A percentile compares a stretch with the other conserved stretches of the same genome.
Evolutionary conservation across 2,888 invertebrate species (phyloP).

Genomic region (Chrysotoxum bicinctum): DNA sequence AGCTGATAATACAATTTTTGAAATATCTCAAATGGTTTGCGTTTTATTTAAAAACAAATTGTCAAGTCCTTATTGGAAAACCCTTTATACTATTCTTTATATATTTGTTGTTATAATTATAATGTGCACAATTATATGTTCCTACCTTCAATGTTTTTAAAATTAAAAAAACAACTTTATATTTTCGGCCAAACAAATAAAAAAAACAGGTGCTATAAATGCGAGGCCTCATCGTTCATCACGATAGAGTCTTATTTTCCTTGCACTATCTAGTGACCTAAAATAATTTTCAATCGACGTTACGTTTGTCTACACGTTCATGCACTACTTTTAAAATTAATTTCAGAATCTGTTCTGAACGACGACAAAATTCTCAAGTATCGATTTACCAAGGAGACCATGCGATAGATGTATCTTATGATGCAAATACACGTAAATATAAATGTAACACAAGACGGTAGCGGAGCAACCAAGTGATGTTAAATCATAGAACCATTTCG

Average conservation of each 20-base stretch:
- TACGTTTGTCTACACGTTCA: background rate
- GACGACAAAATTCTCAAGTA: slow-evolving; percentile 30
- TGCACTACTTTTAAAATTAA: background rate
- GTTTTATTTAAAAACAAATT: too few species aligned
- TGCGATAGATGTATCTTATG: background rate
- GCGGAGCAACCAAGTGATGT: slow-evolving; percentile 12
- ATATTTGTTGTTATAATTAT: too few species aligned
- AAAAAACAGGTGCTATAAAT: too few species aligned
- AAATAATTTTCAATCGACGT: background rate
- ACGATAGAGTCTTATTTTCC: background rate
- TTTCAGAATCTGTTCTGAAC: background rate
- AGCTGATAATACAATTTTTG: too few species aligned
- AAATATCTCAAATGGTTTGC: too few species aligned
- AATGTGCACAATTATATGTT: too few species aligned
- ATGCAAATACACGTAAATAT: slow-evolving; percentile 43
- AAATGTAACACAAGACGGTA: slow-evolving; percentile 47
- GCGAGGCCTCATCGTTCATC: background rate
- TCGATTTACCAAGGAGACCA: background rate
- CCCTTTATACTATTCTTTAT: too few species aligned
- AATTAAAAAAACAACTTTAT: too few species aligned
- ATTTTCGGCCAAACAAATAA: too few species aligned
- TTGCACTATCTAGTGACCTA: background rate
- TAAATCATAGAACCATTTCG: slow-evolving; percentile 37
- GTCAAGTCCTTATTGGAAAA: too few species aligned
- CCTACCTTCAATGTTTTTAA: too few species aligned